These are phyloP conservation scores for Drosophila yooni DNA, from an alignment of 2,888 invertebrate species.

Conservation along the genomic window DNA sequence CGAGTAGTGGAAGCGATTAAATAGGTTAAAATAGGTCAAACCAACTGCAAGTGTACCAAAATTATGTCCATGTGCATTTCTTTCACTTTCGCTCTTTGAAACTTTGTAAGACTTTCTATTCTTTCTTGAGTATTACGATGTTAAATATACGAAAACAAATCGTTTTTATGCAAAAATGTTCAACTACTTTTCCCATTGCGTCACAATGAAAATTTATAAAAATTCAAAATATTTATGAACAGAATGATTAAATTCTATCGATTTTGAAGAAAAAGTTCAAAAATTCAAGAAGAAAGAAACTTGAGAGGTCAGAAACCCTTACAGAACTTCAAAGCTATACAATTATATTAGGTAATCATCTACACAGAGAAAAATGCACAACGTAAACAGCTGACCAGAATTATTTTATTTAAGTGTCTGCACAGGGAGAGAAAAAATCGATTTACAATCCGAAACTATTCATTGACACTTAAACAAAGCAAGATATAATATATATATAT, in stretches of 20 bases:
- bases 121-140: not conserved
- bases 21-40: not conserved
- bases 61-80: not conserved
- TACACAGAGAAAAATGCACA: not conserved
- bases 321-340: not conserved
- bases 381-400: not conserved
- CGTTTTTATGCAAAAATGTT: too few relatives aligned
- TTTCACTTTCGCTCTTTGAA: not conserved
- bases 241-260: not conserved
- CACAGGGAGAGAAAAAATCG: not conserved
- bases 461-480: not conserved
- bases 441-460: not conserved
- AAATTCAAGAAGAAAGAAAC: not conserved
- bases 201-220: not conserved
- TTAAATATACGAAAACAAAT: not conserved
- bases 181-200: too few relatives aligned
- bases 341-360: not conserved
- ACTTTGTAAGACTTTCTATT: not conserved
- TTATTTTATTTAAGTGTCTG: not conserved
- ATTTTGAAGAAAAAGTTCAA: not conserved
- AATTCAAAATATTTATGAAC: not conserved
- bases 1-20: not conserved
- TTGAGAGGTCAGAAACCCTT: not conserved
- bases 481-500: not conserved
- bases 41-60: constrained; percentile 11